Percentiles rank a stretch among this genome's conserved stretches.
phyloP scores from a whole-genome alignment of 2,113 vertebrate genomes.

The Tyrannus savana region DNA sequence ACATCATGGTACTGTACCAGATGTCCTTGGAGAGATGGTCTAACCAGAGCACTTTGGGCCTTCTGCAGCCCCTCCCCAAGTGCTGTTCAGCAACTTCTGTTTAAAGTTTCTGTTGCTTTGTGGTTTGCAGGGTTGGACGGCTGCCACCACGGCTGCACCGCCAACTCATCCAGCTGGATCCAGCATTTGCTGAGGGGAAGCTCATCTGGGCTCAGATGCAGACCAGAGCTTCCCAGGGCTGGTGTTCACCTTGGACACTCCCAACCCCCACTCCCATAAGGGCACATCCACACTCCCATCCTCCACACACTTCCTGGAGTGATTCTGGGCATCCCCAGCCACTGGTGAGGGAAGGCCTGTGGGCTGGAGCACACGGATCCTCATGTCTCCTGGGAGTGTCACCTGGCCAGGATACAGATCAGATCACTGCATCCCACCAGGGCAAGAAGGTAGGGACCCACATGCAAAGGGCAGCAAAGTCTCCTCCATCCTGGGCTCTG shows the following conservation, averaged over 20 bases:
- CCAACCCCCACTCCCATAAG: background rate
- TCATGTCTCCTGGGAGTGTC: background rate
- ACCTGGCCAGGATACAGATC: background rate
- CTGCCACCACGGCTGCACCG: background rate
- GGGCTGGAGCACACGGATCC: background rate
- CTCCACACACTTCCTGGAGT: background rate
- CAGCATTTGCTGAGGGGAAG: background rate
- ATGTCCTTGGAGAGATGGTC: background rate
- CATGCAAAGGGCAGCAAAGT: background rate
- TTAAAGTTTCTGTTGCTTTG: background rate
- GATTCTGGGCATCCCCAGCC: background rate
- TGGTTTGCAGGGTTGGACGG: background rate
- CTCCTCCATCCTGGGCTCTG: background rate
- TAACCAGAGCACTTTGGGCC: background rate
- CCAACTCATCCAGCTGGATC: background rate
- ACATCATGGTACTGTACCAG: background rate
- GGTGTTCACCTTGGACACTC: background rate
- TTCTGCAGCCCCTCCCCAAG: background rate
- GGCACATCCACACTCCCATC: background rate
- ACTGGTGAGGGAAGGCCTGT: background rate
- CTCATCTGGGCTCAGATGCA: accelerated
- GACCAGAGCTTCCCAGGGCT: background rate
- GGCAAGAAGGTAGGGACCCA: background rate
- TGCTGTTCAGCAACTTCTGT: background rate
- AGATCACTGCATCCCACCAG: background rate